Percentiles rank a stretch among this genome's conserved stretches.
These are phyloP conservation scores for Microcebus griseorufus DNA, from an alignment of 2,113 vertebrate species.

Conservation along the genomic window DNA sequence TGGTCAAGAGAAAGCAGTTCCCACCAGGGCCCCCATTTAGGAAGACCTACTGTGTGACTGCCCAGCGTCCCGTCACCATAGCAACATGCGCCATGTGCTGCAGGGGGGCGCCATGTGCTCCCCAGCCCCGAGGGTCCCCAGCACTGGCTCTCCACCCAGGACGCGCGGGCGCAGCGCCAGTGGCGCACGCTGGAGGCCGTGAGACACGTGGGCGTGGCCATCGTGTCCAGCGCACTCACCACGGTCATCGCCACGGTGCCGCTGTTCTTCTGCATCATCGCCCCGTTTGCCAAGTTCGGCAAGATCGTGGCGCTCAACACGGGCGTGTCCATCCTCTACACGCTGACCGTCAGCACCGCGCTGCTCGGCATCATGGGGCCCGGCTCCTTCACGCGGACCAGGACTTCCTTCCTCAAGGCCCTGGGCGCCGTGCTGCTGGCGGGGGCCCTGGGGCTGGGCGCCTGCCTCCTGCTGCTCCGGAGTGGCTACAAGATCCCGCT, in stretches of 20 bases:
- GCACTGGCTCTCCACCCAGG: slow-evolving; percentile 79
- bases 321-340: slow-evolving; percentile 93
- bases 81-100: rapidly evolving
- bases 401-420: slow-evolving; percentile 93
- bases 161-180: slow-evolving; percentile 87
- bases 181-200: slow-evolving; percentile 91
- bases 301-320: slow-evolving; percentile 99
- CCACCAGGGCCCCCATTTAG: neutral
- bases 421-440: slow-evolving; percentile 85
- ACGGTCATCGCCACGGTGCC: slow-evolving; percentile 95
- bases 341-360: slow-evolving; percentile 94
- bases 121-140: neutral
- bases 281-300: slow-evolving; percentile 98
- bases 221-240: slow-evolving; percentile 95
- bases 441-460: slow-evolving; percentile 82
- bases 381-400: slow-evolving; percentile 89
- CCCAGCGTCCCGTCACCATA: rapidly evolving
- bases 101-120: neutral
- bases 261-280: slow-evolving; percentile 97
- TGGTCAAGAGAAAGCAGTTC: neutral
- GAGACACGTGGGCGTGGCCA: slow-evolving; percentile 94
- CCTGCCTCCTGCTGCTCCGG: slow-evolving; percentile 88
- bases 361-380: slow-evolving; percentile 92
- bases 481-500: slow-evolving; percentile 86
- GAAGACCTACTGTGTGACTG: rapidly evolving